Evolutionary conservation across 2,113 vertebrate species (phyloP), one percentile per base, ranked within the genome.

Genomic region (Octodon degus): DNA sequence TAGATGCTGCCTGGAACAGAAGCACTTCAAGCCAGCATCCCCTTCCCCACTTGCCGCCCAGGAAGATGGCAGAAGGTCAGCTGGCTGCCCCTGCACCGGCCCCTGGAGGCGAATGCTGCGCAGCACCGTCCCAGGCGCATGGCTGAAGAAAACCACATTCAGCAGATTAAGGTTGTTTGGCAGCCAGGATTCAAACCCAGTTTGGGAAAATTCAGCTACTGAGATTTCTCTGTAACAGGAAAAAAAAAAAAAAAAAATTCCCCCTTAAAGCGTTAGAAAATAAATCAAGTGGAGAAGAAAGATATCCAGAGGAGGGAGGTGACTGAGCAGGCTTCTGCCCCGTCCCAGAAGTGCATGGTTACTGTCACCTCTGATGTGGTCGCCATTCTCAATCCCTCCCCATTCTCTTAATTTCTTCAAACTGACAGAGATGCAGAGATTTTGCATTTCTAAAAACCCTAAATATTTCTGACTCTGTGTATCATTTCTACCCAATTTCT

Each of bases 11-110:
- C 34, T 43, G 7, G 50, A 50, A 63, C 13, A 47, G 17, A 55
- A 77, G n/a, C 67, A 11, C 1, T 30, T 24, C 4, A 1, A 67
- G 34, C 30, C 34, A 43, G 3, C 0, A 0, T 24, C 3, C 30
- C 12, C 24, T 62, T 72, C 10, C 2, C 7, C 12, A 50, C 17
- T 65, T 55, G 10, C 1, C 40, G 1, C n/a, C 32, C 14, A 3
- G 4, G 12, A 13, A 16, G 19, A 47, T 4, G 4, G 16, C 34
- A 63, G 30, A 53, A n/a, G n/a, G n/a, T n/a, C n/a, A n/a, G n/a
- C n/a, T n/a, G n/a, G n/a, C n/a, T n/a, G n/a, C 16, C 13, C 30
- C 20, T 34, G 1, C 22, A 62, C 24, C 7, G 34, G 11, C 2
- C 16, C 4, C 6, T 17, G 40, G 32, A 92, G 13, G 25, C 16